Percentiles rank a stretch among this genome's conserved stretches.
phyloP scores from a whole-genome alignment of 2,113 vertebrate genomes.

The Spermophilus dauricus region DNA sequence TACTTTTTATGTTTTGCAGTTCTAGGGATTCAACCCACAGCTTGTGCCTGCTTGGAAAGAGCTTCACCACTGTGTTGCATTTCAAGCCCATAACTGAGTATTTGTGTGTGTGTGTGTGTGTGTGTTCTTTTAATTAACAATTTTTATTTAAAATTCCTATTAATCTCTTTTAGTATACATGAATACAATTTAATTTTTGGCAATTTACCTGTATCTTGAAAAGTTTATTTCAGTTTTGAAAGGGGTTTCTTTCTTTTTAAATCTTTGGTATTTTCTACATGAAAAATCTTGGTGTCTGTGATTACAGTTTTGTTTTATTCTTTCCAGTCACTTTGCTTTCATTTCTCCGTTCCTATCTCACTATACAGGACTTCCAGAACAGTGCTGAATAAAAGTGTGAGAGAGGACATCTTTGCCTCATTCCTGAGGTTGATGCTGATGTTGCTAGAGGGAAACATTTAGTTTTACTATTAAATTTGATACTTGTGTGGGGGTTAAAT shows the following conservation, averaged over 20 bases:
- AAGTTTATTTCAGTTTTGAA: neutral
- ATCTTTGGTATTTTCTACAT: neutral
- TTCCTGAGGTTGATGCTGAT: neutral
- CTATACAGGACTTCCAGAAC: neutral
- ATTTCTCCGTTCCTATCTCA: neutral
- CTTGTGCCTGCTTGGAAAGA: neutral
- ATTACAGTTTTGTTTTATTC: neutral
- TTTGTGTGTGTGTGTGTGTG: neutral
- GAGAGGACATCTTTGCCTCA: neutral
- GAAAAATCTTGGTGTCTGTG: neutral
- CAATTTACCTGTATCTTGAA: neutral
- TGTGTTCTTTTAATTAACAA: neutral
- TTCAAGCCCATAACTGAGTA: neutral
- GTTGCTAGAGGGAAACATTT: neutral
- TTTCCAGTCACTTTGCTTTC: neutral
- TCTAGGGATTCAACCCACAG: neutral
- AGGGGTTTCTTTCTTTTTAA: neutral
- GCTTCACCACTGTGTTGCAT: neutral
- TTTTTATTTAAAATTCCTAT: slow-evolving; percentile 8
- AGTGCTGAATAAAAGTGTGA: neutral
- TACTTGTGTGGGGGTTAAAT: neutral
- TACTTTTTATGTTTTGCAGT: neutral
- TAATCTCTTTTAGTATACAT: neutral
- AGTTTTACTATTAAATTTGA: neutral
- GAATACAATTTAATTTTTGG: slow-evolving; percentile 22